These are phyloP conservation scores for Pangasianodon hypophthalmus DNA, from an alignment of 2,113 vertebrate species.

Conservation along the genomic window DNA sequence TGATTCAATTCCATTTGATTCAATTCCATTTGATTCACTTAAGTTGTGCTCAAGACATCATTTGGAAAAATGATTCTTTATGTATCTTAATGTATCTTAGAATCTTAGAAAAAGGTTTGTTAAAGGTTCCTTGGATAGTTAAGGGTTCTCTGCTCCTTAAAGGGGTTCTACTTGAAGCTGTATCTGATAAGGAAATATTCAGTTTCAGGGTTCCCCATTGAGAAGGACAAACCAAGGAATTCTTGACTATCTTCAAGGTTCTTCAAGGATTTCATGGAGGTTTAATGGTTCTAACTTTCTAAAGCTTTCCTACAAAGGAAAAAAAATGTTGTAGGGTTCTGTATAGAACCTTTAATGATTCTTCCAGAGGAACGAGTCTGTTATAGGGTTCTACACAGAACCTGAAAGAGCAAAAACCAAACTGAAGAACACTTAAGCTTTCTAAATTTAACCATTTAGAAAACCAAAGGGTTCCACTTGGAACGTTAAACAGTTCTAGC, in stretches of 20 bases:
- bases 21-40: background rate
- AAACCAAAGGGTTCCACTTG: background rate
- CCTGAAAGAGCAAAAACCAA: background rate
- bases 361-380: background rate
- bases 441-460: too few relatives aligned
- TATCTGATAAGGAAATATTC: background rate
- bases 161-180: background rate
- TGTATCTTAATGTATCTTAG: background rate
- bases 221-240: background rate
- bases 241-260: background rate
- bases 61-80: background rate
- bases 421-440: background rate
- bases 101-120: background rate
- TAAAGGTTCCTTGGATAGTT: background rate
- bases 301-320: background rate
- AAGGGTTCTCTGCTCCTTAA: background rate
- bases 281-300: background rate
- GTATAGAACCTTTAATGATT: background rate
- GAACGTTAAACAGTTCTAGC: background rate
- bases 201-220: background rate
- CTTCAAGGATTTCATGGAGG: background rate
- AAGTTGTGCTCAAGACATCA: background rate
- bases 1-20: background rate
- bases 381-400: background rate
- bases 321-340: too few relatives aligned